Evolutionary conservation across 2,797 vertebrate species (phyloP), one percentile per base, ranked within the genome.

Genomic region (Danio jaintianensis): DNA sequence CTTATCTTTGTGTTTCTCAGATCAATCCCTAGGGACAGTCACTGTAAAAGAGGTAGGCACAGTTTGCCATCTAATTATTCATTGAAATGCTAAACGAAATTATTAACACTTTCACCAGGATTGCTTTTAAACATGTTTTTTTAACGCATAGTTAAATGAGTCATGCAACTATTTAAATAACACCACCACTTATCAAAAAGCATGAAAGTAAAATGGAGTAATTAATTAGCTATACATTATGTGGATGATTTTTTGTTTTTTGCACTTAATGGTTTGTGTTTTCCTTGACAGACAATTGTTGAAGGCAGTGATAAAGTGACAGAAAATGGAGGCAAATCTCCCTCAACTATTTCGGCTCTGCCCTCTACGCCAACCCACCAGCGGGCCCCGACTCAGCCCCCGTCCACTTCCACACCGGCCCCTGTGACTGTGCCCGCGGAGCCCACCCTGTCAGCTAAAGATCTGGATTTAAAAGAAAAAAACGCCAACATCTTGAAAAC

Each of bases 231-330:
- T 64, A 5, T 7, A 40, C 3, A 63, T 42, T 10, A 4, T 4
- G 15, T 52, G 10, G 12, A 13, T 55, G n/a, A 11, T 9, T 10
- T 4, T 48, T 77, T 15, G 6, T n/a, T 56, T 2, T 20, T 47
- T 48, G 18, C 4, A 47, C 0, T 1, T 52, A 38, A 40, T 6
- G 4, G 12, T 50, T 69, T 78, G 7, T 62, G 4, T 53, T 67
- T 55, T 63, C 29, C n/a, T 58, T 53, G 2, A 67, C 73, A 92
- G 91, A 89, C 88, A 82, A 52, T 89, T 67, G 79, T 90, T 40
- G 90, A 93, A 83, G 83, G 84, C 64, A 55, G 81, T 82, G 82
- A 86, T 47, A 80, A 81, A 59, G 81, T 77, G 16, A 47, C 66
- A 36, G 22, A 76, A 22, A 85, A 84, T 68, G 81, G 38, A 59